Percentiles rank a stretch among this genome's conserved stretches.
phyloP scores from a whole-genome alignment of 2,113 vertebrate genomes.

The Austrofundulus limnaeus region DNA sequence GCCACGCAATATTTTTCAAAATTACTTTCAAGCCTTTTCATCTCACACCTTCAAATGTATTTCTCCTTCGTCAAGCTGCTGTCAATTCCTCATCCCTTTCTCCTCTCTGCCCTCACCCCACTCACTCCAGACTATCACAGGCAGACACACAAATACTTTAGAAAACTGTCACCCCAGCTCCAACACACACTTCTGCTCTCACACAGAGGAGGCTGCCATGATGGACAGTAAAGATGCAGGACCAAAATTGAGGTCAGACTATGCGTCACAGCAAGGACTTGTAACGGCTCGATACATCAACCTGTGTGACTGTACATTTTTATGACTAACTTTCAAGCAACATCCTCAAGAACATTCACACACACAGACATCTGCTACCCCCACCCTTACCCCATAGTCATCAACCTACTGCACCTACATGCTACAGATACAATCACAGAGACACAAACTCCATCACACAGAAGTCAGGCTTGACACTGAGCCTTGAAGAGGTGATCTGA shows the following conservation, averaged over 20 bases:
- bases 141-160: slow-evolving; percentile 32
- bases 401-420: background rate
- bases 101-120: slow-evolving; percentile 43
- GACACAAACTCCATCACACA: slow-evolving; percentile 21
- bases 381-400: background rate
- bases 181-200: slow-evolving; percentile 32
- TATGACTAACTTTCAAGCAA: slow-evolving; percentile 24
- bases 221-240: slow-evolving; percentile 54
- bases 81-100: slow-evolving; percentile 25
- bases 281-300: slow-evolving; percentile 56
- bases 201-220: slow-evolving; percentile 37
- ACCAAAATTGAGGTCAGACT: slow-evolving; percentile 66
- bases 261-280: slow-evolving; percentile 56
- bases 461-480: slow-evolving; percentile 2
- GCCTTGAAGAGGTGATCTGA: slow-evolving; percentile 15
- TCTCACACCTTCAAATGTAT: slow-evolving; percentile 54
- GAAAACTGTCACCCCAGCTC: slow-evolving; percentile 6
- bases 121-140: slow-evolving; percentile 41
- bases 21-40: slow-evolving; percentile 39
- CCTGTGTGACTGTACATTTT: slow-evolving; percentile 13
- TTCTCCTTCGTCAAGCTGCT: slow-evolving; percentile 48
- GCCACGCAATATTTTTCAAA: slow-evolving; percentile 17
- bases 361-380: background rate
- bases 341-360: background rate
- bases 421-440: slow-evolving; percentile 11